Evolutionary conservation across 2,888 invertebrate genomes (phyloP).

Genomic region (Pecten maximus): DNA sequence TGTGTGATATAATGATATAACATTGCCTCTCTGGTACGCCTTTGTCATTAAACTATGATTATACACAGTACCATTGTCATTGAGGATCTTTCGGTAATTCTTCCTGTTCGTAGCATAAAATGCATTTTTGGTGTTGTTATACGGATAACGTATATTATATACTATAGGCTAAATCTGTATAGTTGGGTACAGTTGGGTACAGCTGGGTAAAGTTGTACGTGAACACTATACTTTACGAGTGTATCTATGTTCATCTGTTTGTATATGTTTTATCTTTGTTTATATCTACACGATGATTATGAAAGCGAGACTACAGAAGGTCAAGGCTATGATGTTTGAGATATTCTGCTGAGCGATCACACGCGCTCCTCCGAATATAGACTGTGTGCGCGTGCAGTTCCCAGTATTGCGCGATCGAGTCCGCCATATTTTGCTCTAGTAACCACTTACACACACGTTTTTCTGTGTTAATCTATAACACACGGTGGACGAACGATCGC

Average conservation of each 20-base stretch:
- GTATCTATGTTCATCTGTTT: not conserved
- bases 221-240: no score
- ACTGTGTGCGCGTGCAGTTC: constrained; percentile 11
- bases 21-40: no score
- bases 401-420: constrained; percentile 1
- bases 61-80: no score
- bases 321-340: not conserved
- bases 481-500: not conserved
- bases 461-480: constrained; percentile 17
- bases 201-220: no score
- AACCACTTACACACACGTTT: not conserved
- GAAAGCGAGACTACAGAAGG: not conserved
- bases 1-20: no score
- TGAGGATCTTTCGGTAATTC: no score
- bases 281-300: not conserved
- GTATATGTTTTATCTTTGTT: not conserved
- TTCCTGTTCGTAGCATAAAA: no score
- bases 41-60: no score
- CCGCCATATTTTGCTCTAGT: constrained; percentile 18
- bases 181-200: no score
- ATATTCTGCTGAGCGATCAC: constrained; percentile 23
- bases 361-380: constrained; percentile 4
- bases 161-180: no score
- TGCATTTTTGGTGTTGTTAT: no score
- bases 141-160: no score